Evolutionary conservation across 2,113 vertebrate genomes (phyloP).

Genomic region (Podiceps cristatus): DNA sequence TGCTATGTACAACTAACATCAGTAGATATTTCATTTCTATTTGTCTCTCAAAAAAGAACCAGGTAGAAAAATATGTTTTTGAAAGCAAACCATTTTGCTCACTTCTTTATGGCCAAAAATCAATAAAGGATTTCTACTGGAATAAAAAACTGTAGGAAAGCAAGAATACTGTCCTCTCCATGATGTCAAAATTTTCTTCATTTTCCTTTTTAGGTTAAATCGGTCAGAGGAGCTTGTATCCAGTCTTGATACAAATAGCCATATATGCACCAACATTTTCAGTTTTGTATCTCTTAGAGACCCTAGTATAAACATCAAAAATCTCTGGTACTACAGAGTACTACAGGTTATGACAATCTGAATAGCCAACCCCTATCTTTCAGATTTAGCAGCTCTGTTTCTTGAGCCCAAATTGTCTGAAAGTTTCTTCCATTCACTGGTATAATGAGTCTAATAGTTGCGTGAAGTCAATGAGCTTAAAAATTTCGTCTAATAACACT

Average conservation of each 20-base stretch:
- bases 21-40: not conserved
- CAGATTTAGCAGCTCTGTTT: not conserved
- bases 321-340: not conserved
- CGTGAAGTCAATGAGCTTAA: not conserved
- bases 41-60: not conserved
- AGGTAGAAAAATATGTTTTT: not conserved
- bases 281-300: not conserved
- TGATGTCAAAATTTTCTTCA: not conserved
- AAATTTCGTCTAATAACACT: not conserved
- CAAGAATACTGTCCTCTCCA: not conserved
- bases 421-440: not conserved
- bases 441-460: not conserved
- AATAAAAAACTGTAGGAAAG: not conserved
- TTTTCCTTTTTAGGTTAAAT: not conserved
- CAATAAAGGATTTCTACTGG: not conserved
- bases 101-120: not conserved
- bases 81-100: accelerated
- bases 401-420: not conserved
- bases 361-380: not conserved
- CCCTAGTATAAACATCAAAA: not conserved
- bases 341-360: not conserved
- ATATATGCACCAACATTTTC: not conserved
- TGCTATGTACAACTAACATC: not conserved
- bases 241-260: not conserved
- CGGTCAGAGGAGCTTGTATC: not conserved